Evolutionary conservation across 1,140 invertebrate genomes (phyloP).

Genomic region (Saccostrea cuccullata): DNA sequence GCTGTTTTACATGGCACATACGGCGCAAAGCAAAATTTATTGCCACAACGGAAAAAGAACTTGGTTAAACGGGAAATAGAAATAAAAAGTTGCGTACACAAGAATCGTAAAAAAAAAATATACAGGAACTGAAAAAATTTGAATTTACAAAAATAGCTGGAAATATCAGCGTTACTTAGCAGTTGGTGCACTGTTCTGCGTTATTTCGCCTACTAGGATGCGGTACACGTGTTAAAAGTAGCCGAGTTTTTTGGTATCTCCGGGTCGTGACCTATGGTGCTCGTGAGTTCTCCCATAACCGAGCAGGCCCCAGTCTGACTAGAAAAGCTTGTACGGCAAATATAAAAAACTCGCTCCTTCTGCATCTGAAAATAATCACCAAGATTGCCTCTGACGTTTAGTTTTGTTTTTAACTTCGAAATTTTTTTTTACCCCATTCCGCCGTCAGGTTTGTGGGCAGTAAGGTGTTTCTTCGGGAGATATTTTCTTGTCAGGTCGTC

Average conservation of each 20-base stretch:
- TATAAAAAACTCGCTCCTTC: background rate
- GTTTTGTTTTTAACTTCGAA: background rate
- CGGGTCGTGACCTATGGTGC: constrained; percentile 18
- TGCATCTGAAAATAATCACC: constrained; percentile 28
- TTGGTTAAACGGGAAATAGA: constrained; percentile 31
- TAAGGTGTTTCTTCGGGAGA: background rate
- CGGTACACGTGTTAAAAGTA: constrained; percentile 27
- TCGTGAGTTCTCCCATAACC: constrained; percentile 22
- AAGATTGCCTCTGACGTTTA: constrained; percentile 25
- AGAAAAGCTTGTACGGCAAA: constrained; percentile 29
- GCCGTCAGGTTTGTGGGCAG: background rate
- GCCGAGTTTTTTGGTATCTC: constrained; percentile 25
- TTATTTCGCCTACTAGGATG: constrained; percentile 6
- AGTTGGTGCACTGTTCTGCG: background rate
- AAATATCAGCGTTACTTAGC: constrained; percentile 24
- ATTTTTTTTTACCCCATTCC: background rate
- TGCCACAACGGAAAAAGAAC: constrained; percentile 33
- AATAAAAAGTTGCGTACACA: constrained; percentile 21
- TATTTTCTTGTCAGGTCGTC: background rate
- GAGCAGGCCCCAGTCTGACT: constrained; percentile 19
- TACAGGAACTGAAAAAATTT: constrained; percentile 21
- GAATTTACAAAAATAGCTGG: constrained; percentile 33
- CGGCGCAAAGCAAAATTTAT: constrained; percentile 35
- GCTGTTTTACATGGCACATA: constrained; percentile 33
- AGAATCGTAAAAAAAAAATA: constrained; percentile 23